Percentiles rank a stretch among this genome's conserved stretches.
Evolutionary conservation across 2,113 vertebrate genomes (phyloP).

Genomic region (Oryzias woworae): DNA sequence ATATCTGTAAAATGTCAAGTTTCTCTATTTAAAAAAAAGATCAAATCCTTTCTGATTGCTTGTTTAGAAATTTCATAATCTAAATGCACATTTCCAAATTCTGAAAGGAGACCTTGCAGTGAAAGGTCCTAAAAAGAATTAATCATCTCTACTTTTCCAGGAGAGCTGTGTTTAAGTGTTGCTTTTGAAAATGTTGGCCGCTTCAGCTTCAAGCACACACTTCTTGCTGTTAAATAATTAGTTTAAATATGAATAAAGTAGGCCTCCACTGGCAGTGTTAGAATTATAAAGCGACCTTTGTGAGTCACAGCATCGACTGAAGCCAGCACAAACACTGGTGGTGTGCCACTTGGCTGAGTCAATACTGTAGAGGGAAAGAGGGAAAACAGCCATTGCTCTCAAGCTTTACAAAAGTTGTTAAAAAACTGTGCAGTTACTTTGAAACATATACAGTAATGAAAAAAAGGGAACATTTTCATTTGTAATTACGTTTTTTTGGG

Average conservation of each 20-base stretch:
- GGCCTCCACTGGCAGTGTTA: slow-evolving; percentile 30
- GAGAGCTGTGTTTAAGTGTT: slow-evolving; percentile 6
- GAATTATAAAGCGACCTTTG: slow-evolving; percentile 56
- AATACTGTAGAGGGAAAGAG: slow-evolving; percentile 38
- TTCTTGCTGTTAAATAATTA: slow-evolving; percentile 47
- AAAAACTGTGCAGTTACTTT: slow-evolving; percentile 40
- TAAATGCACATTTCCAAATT: background rate
- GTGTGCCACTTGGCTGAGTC: slow-evolving; percentile 54
- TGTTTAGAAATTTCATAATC: no score
- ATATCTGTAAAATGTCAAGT: no score
- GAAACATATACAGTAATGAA: slow-evolving; percentile 37
- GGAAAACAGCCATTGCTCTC: slow-evolving; percentile 52
- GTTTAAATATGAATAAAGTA: slow-evolving; percentile 41
- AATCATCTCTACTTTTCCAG: slow-evolving; percentile 3
- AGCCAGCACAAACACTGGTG: slow-evolving; percentile 60
- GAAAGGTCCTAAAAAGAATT: background rate
- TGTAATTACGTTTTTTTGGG: slow-evolving; percentile 11
- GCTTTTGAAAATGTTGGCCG: slow-evolving; percentile 18
- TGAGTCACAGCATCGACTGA: slow-evolving; percentile 53
- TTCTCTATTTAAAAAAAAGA: no score
- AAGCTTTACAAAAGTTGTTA: slow-evolving; percentile 46
- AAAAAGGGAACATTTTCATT: background rate
- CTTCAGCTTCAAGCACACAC: slow-evolving; percentile 20
- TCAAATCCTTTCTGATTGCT: no score
- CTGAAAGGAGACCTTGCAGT: background rate